Evolutionary conservation across 2,888 invertebrate genomes (phyloP).

Genomic region (Pyrrhia umbra): DNA sequence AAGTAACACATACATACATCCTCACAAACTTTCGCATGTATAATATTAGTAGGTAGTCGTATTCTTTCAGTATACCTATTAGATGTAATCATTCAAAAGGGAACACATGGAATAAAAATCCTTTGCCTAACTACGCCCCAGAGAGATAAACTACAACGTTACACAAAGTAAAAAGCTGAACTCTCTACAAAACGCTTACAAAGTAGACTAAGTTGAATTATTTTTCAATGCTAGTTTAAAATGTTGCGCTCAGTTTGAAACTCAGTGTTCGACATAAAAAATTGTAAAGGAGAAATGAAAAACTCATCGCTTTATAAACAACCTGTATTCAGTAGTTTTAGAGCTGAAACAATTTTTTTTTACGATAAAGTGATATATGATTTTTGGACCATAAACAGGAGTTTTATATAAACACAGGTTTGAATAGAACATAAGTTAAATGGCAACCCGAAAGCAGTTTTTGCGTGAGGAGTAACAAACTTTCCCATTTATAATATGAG

Average conservation of each 20-base stretch:
- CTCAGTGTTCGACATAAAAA: slow-evolving; percentile 9
- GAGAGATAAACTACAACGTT: neutral
- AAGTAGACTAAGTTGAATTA: slow-evolving; percentile 25
- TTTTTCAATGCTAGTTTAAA: slow-evolving; percentile 41
- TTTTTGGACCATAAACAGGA: too few relatives aligned
- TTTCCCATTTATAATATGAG: too few relatives aligned
- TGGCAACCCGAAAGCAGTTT: too few relatives aligned
- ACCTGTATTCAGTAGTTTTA: slow-evolving; percentile 7
- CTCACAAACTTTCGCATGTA: too few relatives aligned
- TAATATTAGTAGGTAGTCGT: too few relatives aligned
- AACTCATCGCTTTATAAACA: neutral
- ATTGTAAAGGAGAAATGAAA: slow-evolving; percentile 24
- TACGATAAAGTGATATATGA: too few relatives aligned
- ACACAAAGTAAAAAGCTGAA: slow-evolving; percentile 14
- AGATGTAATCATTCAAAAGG: neutral
- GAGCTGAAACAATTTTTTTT: too few relatives aligned
- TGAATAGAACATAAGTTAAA: too few relatives aligned
- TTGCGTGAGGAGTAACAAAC: too few relatives aligned
- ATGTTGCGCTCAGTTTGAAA: slow-evolving; percentile 31
- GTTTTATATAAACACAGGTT: too few relatives aligned
- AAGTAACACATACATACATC: too few relatives aligned
- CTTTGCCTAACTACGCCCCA: neutral
- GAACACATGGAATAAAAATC: neutral
- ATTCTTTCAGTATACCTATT: too few relatives aligned
- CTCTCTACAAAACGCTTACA: slow-evolving; percentile 1